phyloP scores from a whole-genome alignment of 1,140 invertebrate species.

The Harpegnathos saltator region DNA sequence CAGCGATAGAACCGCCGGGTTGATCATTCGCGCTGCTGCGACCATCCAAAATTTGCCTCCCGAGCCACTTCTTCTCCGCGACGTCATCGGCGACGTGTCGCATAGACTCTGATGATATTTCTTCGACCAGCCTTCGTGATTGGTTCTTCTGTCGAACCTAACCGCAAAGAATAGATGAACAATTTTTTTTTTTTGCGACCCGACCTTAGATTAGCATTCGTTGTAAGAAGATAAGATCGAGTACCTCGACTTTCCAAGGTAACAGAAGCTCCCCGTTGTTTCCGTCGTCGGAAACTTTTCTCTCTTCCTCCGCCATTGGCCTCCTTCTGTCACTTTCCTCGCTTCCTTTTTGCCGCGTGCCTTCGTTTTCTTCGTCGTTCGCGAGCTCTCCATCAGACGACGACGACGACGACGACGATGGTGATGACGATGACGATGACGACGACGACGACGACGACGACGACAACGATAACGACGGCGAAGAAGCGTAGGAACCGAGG shows the following conservation, averaged over 20 bases:
- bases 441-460: constrained; percentile 59
- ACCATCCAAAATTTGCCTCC: constrained; percentile 54
- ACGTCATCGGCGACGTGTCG: constrained; percentile 33
- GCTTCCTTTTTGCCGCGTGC: constrained; percentile 66
- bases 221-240: constrained; percentile 10
- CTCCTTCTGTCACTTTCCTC: constrained; percentile 74
- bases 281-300: constrained; percentile 60
- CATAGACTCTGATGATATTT: constrained; percentile 54
- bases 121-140: constrained; percentile 57
- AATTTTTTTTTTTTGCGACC: background rate
- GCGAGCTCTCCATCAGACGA: constrained; percentile 65
- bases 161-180: constrained; percentile 9
- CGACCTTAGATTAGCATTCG: background rate
- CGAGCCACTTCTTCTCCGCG: constrained; percentile 29
- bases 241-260: constrained; percentile 67
- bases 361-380: constrained; percentile 62
- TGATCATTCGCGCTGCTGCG: constrained; percentile 26
- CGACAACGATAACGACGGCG: constrained; percentile 57
- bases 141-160: background rate
- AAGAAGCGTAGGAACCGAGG: constrained; percentile 48
- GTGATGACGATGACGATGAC: constrained; percentile 60
- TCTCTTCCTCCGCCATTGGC: constrained; percentile 69
- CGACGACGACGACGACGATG: constrained; percentile 51
- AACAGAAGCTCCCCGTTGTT: constrained; percentile 66
- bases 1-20: background rate